These are phyloP conservation scores for Gonatopus flavifemur DNA, from an alignment of 1,140 invertebrate species.

Conservation along the genomic window DNA sequence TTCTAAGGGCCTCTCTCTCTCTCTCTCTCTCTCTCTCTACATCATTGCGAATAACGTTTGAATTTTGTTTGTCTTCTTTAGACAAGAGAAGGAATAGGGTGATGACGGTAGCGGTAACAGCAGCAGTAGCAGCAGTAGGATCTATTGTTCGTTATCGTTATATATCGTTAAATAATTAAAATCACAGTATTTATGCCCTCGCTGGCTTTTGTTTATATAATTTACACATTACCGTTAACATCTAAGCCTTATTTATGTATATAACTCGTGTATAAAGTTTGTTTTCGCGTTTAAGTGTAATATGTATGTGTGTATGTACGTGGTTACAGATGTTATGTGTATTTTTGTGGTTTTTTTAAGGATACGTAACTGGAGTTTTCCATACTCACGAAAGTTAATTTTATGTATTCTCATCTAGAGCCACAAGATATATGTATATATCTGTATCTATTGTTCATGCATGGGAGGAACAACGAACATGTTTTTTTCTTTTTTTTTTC, in stretches of 20 bases:
- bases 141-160: slow-evolving; percentile 47
- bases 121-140: slow-evolving; percentile 44
- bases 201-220: slow-evolving; percentile 53
- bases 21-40: slow-evolving; percentile 33
- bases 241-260: slow-evolving; percentile 51
- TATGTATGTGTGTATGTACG: too few species aligned
- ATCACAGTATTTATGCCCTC: slow-evolving; percentile 61
- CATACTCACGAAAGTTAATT: slow-evolving; percentile 22
- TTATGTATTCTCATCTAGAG: slow-evolving; percentile 33
- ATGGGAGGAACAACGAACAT: slow-evolving; percentile 22
- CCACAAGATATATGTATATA: slow-evolving; percentile 19
- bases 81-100: slow-evolving; percentile 28
- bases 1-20: slow-evolving; percentile 31
- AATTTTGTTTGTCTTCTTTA: slow-evolving; percentile 22
- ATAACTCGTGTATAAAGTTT: slow-evolving; percentile 47
- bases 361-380: too few species aligned
- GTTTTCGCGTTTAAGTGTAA: slow-evolving; percentile 16
- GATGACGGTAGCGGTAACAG: slow-evolving; percentile 36
- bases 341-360: too few species aligned
- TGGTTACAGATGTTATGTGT: too few species aligned
- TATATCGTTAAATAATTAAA: slow-evolving; percentile 60
- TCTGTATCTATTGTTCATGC: slow-evolving; percentile 27
- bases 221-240: slow-evolving; percentile 50
- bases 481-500: slow-evolving; percentile 3
- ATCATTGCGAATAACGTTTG: slow-evolving; percentile 24